Conservation (phyloP, 2,888 invertebrate genomes). For the Epistrophe grossulariae region DNA sequence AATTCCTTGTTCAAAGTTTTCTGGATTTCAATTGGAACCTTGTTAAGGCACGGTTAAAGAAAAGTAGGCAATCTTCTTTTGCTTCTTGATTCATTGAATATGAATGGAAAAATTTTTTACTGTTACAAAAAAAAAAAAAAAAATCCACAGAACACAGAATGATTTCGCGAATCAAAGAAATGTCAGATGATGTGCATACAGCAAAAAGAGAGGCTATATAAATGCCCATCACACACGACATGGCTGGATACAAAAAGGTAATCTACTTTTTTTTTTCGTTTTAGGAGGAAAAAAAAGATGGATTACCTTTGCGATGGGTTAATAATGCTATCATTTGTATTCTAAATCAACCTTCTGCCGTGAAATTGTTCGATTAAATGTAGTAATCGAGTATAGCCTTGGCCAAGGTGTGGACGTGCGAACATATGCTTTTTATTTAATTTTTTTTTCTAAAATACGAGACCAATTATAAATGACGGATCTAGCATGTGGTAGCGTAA, state of each 20-base stretch:
- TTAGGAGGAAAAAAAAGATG: constrained; percentile 31
- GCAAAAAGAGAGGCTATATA: background rate
- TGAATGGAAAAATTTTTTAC: constrained; percentile 49
- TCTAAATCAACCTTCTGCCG: constrained; percentile 68
- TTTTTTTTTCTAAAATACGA: background rate
- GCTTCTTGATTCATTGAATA: constrained; percentile 50
- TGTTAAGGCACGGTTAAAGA: constrained; percentile 32
- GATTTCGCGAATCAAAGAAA: constrained; percentile 21
- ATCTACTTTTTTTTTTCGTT: constrained; percentile 12
- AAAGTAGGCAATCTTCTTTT: constrained; percentile 52
- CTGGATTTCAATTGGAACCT: constrained; percentile 46
- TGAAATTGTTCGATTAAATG: constrained; percentile 64
- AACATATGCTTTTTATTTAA: constrained; percentile 57
- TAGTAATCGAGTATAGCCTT: constrained; percentile 10
- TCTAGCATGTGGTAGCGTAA: constrained; percentile 55
- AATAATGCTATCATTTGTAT: constrained; percentile 33
- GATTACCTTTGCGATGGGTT: constrained; percentile 61
- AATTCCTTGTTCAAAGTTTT: constrained; percentile 11
- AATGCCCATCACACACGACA: constrained; percentile 49
- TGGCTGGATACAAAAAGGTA: constrained; percentile 7
- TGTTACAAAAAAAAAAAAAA: constrained; percentile 46
- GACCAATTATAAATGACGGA: constrained; percentile 42
- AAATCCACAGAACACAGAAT: constrained; percentile 16
- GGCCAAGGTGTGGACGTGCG: constrained; percentile 58
- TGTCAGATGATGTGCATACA: constrained; percentile 31